A percentile compares a stretch with the other conserved stretches of the same genome.
These are phyloP conservation scores for Siphonodentalium dalli DNA, from an alignment of 2,888 invertebrate genomes.

Conservation along the genomic window DNA sequence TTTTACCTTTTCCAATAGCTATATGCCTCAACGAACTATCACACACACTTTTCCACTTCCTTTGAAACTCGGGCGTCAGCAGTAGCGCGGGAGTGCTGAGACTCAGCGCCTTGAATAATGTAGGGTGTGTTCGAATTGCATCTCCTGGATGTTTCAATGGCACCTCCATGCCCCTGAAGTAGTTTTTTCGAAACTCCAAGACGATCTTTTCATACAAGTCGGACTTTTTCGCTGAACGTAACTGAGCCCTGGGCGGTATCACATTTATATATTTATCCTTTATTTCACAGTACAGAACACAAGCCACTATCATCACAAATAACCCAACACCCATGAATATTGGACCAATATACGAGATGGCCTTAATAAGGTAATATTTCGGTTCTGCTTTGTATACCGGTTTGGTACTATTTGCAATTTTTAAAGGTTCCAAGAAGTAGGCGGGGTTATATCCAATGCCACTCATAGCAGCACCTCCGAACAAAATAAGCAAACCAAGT, in stretches of 20 bases:
- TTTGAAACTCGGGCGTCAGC: conserved; percentile 26
- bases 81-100: conserved; percentile 28
- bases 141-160: conserved; percentile 27
- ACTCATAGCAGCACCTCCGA: conserved; percentile 41
- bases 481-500: conserved; percentile 26
- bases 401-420: conserved; percentile 11
- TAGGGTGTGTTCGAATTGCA: conserved; percentile 11
- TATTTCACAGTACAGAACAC: conserved; percentile 98
- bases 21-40: conserved; percentile 21
- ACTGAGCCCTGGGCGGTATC: conserved; percentile 74
- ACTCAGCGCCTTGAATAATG: conserved; percentile 29
- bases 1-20: conserved; percentile 18
- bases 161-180: conserved; percentile 47
- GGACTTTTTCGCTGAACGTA: conserved; percentile 32
- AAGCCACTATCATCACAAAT: conserved; percentile 96
- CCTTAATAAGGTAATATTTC: conserved; percentile 20
- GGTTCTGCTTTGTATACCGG: conserved; percentile 18
- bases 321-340: conserved; percentile 97
- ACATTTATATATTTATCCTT: conserved; percentile 90
- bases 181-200: conserved; percentile 43
- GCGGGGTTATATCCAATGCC: conserved; percentile 42
- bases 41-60: conserved; percentile 19
- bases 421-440: conserved; percentile 21
- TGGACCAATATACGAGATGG: conserved; percentile 91
- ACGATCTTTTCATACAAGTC: conserved; percentile 48